Evolutionary conservation across 1,140 invertebrate genomes (phyloP), one percentile per base, ranked within the genome.

Genomic region (Listronotus bonariensis): DNA sequence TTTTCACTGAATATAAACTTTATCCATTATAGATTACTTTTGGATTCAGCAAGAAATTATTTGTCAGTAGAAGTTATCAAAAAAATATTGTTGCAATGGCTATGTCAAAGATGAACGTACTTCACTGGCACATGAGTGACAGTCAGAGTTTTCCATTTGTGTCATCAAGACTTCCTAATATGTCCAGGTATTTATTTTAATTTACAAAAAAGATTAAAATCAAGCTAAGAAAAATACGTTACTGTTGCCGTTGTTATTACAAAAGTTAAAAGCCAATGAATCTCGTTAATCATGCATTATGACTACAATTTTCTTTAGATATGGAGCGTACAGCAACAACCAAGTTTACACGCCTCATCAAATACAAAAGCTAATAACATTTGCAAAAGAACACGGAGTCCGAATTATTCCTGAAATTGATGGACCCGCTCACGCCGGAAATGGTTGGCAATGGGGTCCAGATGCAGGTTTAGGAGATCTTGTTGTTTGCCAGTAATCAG

Each of bases 51-150:
- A 0, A 80, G 92, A 45, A 91, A 92, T 74, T 95, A 87, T 73
- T 83, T 92, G 48, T 82, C 86, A 0, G 71, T 92, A 45, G 76
- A 81, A 0, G 76, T 79, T 5, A 82, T 94, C 6, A 87, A 87
- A 67, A 85, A 83, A 88, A 89, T 3, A 79, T 94, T 0, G 88
- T 93, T 69, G 92, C 84, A 4, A 92, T 95, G 92, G 87, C 90
- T 0, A 83, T 88, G 0, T 88, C 86, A 17, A 95, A 95, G 78
- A 77, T 95, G 65, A 95, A 95, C 72, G 88, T 91, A 0, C 86
- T 94, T 34, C 92, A 95, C 74, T 93, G 92, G 91, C 92, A 95
- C 72, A 84, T 89, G 1, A 91, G 89, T 0, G 92, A 95, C 74
- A 87, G 90, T 0, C 92, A 94, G 64, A 92, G 91, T 73, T 94